These are phyloP conservation scores for Ageneiosus marmoratus DNA, from an alignment of 2,113 vertebrate genomes.

Conservation along the genomic window DNA sequence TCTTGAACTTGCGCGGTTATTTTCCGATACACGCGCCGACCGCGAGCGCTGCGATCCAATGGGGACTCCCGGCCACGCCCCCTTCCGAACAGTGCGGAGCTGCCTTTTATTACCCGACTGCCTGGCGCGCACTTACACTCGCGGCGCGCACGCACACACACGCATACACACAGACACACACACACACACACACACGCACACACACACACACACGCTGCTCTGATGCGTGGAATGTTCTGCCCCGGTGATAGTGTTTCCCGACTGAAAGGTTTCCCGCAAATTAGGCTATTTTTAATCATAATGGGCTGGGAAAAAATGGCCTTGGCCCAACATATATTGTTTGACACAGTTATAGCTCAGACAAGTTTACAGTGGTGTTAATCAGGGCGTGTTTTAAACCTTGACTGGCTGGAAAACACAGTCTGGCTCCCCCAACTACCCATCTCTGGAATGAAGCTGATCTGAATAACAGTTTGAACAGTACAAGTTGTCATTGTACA, in stretches of 20 bases:
- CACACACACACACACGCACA: not conserved
- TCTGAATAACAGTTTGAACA: not conserved
- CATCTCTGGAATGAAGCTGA: not conserved
- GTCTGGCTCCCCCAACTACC: not conserved
- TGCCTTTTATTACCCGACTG: conserved; percentile 51
- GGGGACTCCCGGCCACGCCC: conserved; percentile 67
- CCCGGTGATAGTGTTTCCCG: conserved; percentile 25
- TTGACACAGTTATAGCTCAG: conserved; percentile 15
- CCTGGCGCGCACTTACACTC: not conserved
- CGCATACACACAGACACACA: not conserved
- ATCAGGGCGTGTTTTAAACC: not conserved
- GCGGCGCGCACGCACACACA: too few species aligned
- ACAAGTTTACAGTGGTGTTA: not conserved
- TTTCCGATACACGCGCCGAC: conserved; percentile 80
- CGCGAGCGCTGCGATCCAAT: conserved; percentile 72
- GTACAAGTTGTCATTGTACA: not conserved
- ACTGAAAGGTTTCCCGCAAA: conserved; percentile 24
- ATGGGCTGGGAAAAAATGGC: conserved; percentile 5
- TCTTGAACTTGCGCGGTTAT: conserved; percentile 84
- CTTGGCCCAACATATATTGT: conserved; percentile 8
- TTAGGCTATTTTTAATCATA: conserved; percentile 25
- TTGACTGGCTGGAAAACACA: not conserved
- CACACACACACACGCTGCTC: conserved; percentile 19
- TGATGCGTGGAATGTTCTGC: conserved; percentile 27
- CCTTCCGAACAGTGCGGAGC: conserved; percentile 53